These are phyloP conservation scores for Scotopteryx bipunctaria DNA, from an alignment of 2,888 invertebrate species.

Conservation along the genomic window DNA sequence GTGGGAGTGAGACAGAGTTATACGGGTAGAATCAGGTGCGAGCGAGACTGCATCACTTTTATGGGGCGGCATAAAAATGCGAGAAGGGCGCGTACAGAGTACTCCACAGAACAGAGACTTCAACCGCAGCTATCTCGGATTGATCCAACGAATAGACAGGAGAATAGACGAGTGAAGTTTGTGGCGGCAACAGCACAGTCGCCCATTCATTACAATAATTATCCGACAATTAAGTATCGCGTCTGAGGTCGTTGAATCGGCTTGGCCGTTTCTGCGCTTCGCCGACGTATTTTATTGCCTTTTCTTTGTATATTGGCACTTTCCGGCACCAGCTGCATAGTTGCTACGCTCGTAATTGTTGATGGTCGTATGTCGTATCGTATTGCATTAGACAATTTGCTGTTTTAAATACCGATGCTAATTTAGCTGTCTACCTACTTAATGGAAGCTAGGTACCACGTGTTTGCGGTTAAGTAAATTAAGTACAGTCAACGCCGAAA, in stretches of 20 bases:
- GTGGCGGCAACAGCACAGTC: constrained; percentile 54
- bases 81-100: constrained; percentile 66
- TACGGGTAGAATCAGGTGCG: constrained; percentile 28
- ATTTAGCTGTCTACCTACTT: not conserved
- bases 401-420: not conserved
- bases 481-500: too few relatives aligned
- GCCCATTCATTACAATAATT: constrained; percentile 71
- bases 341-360: constrained; percentile 1
- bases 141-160: constrained; percentile 52
- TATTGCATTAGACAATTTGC: not conserved
- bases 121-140: constrained; percentile 55
- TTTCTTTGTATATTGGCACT: constrained; percentile 20
- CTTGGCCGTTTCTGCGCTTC: constrained; percentile 37
- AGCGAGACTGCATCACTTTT: constrained; percentile 51
- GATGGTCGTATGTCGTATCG: too few relatives aligned
- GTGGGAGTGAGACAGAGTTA: constrained; percentile 55
- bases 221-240: constrained; percentile 60
- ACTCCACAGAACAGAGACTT: constrained; percentile 38
- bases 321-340: constrained; percentile 20
- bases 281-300: constrained; percentile 13
- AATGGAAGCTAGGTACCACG: not conserved
- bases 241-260: constrained; percentile 61
- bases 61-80: constrained; percentile 68
- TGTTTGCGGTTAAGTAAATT: too few relatives aligned
- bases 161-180: constrained; percentile 66